A percentile compares a stretch with the other conserved stretches of the same genome.
phyloP scores from a whole-genome alignment of 2,113 vertebrate species.

The Turdus rufiventris region DNA sequence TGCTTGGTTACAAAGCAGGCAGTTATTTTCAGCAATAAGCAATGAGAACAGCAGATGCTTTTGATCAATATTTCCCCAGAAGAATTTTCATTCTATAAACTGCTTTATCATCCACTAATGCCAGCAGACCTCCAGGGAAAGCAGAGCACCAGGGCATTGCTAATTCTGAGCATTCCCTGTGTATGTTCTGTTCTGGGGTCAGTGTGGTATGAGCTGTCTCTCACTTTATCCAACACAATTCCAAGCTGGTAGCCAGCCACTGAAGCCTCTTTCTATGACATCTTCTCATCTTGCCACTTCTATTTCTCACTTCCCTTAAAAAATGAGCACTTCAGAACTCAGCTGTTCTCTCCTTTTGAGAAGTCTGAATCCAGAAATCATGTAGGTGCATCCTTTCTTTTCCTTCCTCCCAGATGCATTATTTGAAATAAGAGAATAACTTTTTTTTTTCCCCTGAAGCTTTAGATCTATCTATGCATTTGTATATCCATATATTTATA shows the following conservation, averaged over 20 bases:
- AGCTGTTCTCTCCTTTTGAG: background rate
- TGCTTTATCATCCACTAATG: background rate
- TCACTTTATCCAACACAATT: background rate
- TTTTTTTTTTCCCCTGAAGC: background rate
- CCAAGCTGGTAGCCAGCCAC: background rate
- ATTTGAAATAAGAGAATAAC: background rate
- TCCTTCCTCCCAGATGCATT: background rate
- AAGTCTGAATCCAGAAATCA: background rate
- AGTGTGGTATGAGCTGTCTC: background rate
- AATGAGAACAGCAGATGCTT: background rate
- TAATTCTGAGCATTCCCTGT: background rate
- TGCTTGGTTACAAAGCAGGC: background rate
- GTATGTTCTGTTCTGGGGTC: background rate
- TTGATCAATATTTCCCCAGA: background rate
- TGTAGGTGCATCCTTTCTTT: background rate
- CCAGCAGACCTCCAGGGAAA: background rate
- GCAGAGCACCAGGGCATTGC: background rate
- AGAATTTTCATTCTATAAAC: background rate
- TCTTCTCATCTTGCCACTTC: background rate
- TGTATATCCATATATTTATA: background rate
- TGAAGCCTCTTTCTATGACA: background rate
- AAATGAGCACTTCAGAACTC: background rate
- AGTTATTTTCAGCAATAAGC: background rate
- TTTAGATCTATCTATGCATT: background rate
- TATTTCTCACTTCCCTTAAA: background rate